Evolutionary conservation across 2,797 vertebrate genomes (phyloP), one percentile per base, ranked within the genome.

Genomic region (Spondyliosoma cantharus): DNA sequence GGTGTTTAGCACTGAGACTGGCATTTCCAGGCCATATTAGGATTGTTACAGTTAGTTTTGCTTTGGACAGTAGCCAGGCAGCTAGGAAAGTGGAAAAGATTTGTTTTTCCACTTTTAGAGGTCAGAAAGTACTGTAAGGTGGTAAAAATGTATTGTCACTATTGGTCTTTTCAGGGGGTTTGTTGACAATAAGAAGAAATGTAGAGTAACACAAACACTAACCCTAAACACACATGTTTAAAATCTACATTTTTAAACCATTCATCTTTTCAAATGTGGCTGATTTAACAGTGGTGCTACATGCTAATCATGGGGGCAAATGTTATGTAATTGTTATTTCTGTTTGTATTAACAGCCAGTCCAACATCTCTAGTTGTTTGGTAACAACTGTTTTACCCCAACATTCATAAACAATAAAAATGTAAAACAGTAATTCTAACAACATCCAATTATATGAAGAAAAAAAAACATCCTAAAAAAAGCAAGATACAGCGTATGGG

Each of bases 171-270:
- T 37, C 32, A 37, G 7, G 32, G 32, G 32, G 32, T 37, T 37
- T 37, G 32, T 37, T 37, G 32, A 37, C 32, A 37, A 45, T 16
- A 24, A 62, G 22, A 19, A 45, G 1, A 56, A 56, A n/a, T n/a
- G 15, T 22, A n/a, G 25, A 59, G 13, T 71, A 53, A 53, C 29
- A 43, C 5, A 3, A 24, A n/a, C n/a, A n/a, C n/a, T n/a, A n/a
- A n/a, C n/a, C n/a, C n/a, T n/a, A n/a, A n/a, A n/a, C 15, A 54
- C 32, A 29, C 15, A 53, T 52, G 52, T 68, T 69, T 69, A 46
- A 60, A 3, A 61, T 67, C 9, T 24, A 59, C 19, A 7, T 64
- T 53, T 20, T 29, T 17, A 43, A 3, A 29, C 29, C 4, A 61
- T 67, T 6, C 32, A 67, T 15, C 6, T 64, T 53, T 20, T 29